These are phyloP conservation scores for Alectoris magna DNA, from an alignment of 2,797 vertebrate genomes.

Conservation along the genomic window DNA sequence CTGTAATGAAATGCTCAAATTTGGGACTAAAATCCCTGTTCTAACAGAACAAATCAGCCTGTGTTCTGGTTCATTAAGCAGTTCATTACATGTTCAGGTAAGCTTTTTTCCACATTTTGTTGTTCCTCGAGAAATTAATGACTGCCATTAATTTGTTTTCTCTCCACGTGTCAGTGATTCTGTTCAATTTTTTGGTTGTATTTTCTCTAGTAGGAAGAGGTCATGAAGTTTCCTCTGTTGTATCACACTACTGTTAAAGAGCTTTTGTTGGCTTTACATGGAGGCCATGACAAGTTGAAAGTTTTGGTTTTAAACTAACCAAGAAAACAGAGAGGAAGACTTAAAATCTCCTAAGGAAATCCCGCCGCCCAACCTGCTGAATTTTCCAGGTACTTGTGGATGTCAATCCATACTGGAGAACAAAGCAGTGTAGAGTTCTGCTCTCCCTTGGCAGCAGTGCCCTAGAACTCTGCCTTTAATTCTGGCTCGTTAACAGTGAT, in stretches of 20 bases:
- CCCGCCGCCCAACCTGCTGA: not conserved
- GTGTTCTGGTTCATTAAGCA: not conserved
- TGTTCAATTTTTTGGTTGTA: not conserved
- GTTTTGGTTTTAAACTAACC: not conserved
- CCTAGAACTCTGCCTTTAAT: not conserved
- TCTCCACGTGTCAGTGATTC: not conserved
- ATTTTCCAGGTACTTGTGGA: not conserved
- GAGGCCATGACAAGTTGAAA: not conserved
- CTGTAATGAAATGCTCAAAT: not conserved
- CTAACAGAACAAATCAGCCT: not conserved
- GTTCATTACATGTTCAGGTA: not conserved
- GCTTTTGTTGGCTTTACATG: constrained; percentile 11
- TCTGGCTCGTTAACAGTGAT: not conserved
- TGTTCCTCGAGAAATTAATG: not conserved
- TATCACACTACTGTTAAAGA: not conserved
- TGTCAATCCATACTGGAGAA: not conserved
- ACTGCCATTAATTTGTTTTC: not conserved
- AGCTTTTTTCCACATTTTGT: not conserved
- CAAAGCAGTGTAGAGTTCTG: not conserved
- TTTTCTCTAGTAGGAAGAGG: not conserved
- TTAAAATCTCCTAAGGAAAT: not conserved
- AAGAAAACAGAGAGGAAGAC: not conserved
- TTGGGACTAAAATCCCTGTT: not conserved
- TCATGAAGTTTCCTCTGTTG: not conserved
- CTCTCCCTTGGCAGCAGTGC: not conserved